Percentiles rank a stretch among this genome's conserved stretches.
These are phyloP conservation scores for Neogale vison DNA, from an alignment of 2,113 vertebrate genomes.

Conservation along the genomic window DNA sequence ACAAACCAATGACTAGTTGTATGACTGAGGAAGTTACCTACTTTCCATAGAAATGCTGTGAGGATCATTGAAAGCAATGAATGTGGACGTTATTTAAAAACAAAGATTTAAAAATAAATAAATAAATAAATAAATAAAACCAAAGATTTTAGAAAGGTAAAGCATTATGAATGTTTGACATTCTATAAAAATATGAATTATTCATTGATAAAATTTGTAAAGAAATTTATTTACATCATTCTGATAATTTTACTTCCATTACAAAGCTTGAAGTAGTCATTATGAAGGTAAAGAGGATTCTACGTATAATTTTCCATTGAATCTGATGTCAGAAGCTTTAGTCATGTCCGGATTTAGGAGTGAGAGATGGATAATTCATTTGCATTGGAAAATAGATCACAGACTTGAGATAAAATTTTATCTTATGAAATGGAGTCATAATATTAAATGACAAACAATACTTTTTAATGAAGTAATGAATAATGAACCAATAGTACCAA, in stretches of 20 bases:
- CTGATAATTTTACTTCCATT: neutral
- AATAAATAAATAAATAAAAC: slow-evolving; percentile 24
- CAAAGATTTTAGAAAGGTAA: neutral
- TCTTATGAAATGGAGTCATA: neutral
- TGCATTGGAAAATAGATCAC: neutral
- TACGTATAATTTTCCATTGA: neutral
- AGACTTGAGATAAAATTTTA: neutral
- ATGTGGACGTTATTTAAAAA: neutral
- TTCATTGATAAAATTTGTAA: neutral
- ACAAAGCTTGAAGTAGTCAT: neutral
- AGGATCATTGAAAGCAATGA: neutral
- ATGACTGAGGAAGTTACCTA: neutral
- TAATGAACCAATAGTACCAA: neutral
- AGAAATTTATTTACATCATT: neutral
- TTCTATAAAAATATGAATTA: neutral
- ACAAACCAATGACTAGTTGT: neutral
- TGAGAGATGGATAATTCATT: neutral
- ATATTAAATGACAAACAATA: neutral
- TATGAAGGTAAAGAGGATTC: neutral
- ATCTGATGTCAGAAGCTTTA: neutral
- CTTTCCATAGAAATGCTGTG: neutral
- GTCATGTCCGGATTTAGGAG: neutral
- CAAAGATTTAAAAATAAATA: no score
- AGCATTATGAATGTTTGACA: neutral
- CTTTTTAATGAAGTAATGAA: neutral